A percentile compares a stretch with the other conserved stretches of the same genome.
Evolutionary conservation across 2,113 vertebrate species (phyloP).

Genomic region (Albula glossodonta): DNA sequence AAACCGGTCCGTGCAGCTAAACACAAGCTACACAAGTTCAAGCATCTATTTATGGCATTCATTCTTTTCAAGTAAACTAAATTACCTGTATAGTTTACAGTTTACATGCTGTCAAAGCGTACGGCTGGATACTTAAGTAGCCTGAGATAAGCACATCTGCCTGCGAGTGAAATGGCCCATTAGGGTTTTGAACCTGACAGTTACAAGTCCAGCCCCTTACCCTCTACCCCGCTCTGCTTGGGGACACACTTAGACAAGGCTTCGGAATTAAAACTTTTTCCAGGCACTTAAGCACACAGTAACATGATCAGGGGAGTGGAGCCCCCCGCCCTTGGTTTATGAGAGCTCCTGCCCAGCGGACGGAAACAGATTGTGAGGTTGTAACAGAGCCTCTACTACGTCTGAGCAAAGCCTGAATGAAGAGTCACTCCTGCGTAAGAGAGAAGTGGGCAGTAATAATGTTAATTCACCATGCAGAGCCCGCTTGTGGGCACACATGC

Average conservation of each 20-base stretch:
- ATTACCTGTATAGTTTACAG: neutral
- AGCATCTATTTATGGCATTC: neutral
- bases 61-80: neutral
- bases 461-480: neutral
- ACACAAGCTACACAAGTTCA: neutral
- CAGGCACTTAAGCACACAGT: neutral
- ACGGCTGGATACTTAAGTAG: neutral
- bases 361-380: neutral
- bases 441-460: neutral
- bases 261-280: conserved; percentile 3
- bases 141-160: neutral
- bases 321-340: neutral
- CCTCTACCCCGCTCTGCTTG: neutral
- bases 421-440: neutral
- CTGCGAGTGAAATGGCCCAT: neutral
- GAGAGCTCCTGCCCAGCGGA: neutral
- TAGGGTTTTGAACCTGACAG: neutral
- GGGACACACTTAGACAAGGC: neutral
- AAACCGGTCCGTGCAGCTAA: neutral
- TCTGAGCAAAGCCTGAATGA: neutral
- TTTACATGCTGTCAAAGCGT: neutral
- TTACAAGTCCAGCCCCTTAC: neutral
- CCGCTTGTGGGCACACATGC: neutral
- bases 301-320: neutral
- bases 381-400: neutral